Conservation (phyloP, 2,888 invertebrate genomes). For the Hypomecis atomaria region DNA sequence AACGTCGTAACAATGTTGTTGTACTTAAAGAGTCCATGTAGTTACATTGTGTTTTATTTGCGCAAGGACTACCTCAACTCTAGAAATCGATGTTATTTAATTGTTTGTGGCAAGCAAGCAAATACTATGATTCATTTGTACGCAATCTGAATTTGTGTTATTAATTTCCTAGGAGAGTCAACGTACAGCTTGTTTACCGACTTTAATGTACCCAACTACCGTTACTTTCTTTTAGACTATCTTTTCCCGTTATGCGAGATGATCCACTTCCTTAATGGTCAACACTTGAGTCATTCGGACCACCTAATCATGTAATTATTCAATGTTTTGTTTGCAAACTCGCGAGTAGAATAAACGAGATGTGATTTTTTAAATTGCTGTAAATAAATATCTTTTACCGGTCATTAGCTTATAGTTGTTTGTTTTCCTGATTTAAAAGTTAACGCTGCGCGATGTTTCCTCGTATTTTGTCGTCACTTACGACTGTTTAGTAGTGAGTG, state of each 20-base stretch:
- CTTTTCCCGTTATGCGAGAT: slow-evolving; percentile 35
- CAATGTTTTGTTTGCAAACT: slow-evolving; percentile 28
- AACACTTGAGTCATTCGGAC: slow-evolving; percentile 28
- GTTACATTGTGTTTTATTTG: slow-evolving; percentile 7
- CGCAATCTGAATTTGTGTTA: slow-evolving; percentile 13
- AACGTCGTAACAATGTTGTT: no score
- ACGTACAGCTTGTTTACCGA: slow-evolving; percentile 37
- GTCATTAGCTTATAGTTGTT: slow-evolving; percentile 27
- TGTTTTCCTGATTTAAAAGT: slow-evolving; percentile 21
- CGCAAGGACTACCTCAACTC: slow-evolving; percentile 9
- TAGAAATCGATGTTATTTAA: slow-evolving; percentile 12
- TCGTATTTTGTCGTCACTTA: slow-evolving; percentile 15
- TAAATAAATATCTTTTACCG: slow-evolving; percentile 18
- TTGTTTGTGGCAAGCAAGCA: slow-evolving; percentile 7
- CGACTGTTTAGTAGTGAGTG: slow-evolving; percentile 10
- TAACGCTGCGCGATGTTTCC: slow-evolving; percentile 10
- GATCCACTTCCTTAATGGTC: slow-evolving; percentile 33
- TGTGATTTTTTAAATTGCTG: slow-evolving; percentile 22
- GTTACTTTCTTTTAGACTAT: slow-evolving; percentile 34
- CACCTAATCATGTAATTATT: slow-evolving; percentile 30
- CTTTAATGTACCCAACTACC: slow-evolving; percentile 26
- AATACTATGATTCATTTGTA: slow-evolving; percentile 18
- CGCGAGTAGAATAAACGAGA: slow-evolving; percentile 16
- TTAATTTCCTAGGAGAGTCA: slow-evolving; percentile 28
- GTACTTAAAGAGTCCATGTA: no score